phyloP scores from a whole-genome alignment of 2,113 vertebrate species.

The Takifugu bimaculatus region DNA sequence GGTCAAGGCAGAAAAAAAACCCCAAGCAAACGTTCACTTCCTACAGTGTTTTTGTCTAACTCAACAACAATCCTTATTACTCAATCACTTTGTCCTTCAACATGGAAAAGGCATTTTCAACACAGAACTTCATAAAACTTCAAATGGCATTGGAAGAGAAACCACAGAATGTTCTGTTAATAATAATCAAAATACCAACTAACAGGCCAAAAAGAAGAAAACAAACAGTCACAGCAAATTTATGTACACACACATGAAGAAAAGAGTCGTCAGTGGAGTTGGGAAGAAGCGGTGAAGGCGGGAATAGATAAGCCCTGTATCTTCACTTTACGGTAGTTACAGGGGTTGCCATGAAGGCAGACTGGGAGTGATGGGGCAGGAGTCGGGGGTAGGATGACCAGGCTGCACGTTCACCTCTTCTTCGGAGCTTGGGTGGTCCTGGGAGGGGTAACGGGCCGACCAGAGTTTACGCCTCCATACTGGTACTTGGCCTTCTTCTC shows the following conservation, averaged over 20 bases:
- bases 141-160: slow-evolving; percentile 51
- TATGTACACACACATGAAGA: slow-evolving; percentile 79
- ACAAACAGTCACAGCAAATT: slow-evolving; percentile 71
- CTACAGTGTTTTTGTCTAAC: slow-evolving; percentile 22
- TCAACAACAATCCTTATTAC: slow-evolving; percentile 34
- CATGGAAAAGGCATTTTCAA: slow-evolving; percentile 32
- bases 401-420: slow-evolving; percentile 68
- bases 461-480: slow-evolving; percentile 70
- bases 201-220: slow-evolving; percentile 57
- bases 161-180: slow-evolving; percentile 59
- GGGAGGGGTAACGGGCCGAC: slow-evolving; percentile 70
- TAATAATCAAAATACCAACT: slow-evolving; percentile 72
- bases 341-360: slow-evolving; percentile 47
- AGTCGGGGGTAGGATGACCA: not conserved
- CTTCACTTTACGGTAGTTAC: slow-evolving; percentile 54
- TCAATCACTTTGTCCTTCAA: slow-evolving; percentile 17
- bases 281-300: slow-evolving; percentile 25
- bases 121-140: slow-evolving; percentile 50
- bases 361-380: slow-evolving; percentile 23
- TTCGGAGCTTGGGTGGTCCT: slow-evolving; percentile 70
- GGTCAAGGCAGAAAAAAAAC: slow-evolving; percentile 46
- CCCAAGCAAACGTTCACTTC: slow-evolving; percentile 18
- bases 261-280: slow-evolving; percentile 66
- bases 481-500: slow-evolving; percentile 76
- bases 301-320: slow-evolving; percentile 59